Evolutionary conservation across 2,113 vertebrate genomes (phyloP).

Genomic region (Acanthisitta chloris): DNA sequence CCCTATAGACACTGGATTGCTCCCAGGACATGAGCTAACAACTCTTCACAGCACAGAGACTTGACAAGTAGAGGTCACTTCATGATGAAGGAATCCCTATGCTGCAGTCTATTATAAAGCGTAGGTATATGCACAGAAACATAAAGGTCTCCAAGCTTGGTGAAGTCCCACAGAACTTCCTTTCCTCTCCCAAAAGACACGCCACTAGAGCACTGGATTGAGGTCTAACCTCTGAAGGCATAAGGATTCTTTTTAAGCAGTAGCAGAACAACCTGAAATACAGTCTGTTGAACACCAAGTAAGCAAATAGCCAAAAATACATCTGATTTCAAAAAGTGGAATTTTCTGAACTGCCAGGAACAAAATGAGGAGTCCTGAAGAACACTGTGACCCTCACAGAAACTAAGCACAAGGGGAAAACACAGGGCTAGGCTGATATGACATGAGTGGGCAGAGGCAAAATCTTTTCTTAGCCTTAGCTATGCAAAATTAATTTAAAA

Average conservation of each 20-base stretch:
- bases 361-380: background rate
- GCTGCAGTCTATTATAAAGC: background rate
- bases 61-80: background rate
- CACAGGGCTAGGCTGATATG: background rate
- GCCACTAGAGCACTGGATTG: background rate
- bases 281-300: background rate
- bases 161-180: background rate
- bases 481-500: background rate
- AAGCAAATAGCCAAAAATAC: background rate
- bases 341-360: background rate
- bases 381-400: background rate
- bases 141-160: background rate
- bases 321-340: background rate
- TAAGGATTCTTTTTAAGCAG: background rate
- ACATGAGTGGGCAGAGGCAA: background rate
- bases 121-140: background rate
- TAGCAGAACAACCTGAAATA: background rate
- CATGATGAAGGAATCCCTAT: background rate
- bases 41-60: background rate
- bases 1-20: fast-evolving
- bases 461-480: background rate
- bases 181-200: background rate
- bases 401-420: background rate
- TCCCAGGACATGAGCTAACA: background rate
- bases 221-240: background rate